phyloP scores from a whole-genome alignment of 2,113 vertebrate genomes.

The Chaetorhynchus papuensis region DNA sequence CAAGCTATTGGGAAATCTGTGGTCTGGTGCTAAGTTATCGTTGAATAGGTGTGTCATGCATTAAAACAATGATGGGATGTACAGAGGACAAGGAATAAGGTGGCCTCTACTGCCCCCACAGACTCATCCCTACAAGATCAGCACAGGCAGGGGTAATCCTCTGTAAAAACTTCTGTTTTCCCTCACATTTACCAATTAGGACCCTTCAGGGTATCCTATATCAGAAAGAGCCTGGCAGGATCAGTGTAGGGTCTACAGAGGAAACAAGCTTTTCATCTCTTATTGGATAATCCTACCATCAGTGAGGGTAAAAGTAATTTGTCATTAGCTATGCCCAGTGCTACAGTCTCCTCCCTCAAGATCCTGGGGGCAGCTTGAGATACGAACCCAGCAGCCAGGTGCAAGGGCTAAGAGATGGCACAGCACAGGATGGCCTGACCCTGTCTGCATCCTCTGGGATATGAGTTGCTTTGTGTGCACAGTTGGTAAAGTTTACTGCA shows the following conservation, averaged over 20 bases:
- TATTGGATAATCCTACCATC: neutral
- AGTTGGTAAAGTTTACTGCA: constrained; percentile 29
- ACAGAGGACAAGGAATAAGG: neutral
- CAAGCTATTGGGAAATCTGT: neutral
- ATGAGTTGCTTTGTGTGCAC: neutral
- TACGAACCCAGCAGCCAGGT: neutral
- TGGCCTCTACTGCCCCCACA: constrained; percentile 30
- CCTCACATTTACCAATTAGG: neutral
- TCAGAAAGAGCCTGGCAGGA: neutral
- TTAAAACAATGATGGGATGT: neutral
- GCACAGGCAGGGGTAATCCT: accelerated
- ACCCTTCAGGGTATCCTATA: accelerated
- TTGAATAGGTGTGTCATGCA: neutral
- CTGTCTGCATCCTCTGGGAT: neutral
- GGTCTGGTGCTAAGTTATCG: neutral
- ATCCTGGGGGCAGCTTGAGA: neutral
- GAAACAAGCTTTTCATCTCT: neutral
- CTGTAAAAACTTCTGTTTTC: accelerated
- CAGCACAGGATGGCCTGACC: neutral
- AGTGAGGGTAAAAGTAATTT: neutral
- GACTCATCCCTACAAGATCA: neutral
- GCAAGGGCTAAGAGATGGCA: neutral
- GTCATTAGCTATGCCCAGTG: neutral
- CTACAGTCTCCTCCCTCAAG: neutral
- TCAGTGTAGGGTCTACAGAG: neutral